These are phyloP conservation scores for Coptotermes formosanus DNA, from an alignment of 1,140 invertebrate species.

Conservation along the genomic window DNA sequence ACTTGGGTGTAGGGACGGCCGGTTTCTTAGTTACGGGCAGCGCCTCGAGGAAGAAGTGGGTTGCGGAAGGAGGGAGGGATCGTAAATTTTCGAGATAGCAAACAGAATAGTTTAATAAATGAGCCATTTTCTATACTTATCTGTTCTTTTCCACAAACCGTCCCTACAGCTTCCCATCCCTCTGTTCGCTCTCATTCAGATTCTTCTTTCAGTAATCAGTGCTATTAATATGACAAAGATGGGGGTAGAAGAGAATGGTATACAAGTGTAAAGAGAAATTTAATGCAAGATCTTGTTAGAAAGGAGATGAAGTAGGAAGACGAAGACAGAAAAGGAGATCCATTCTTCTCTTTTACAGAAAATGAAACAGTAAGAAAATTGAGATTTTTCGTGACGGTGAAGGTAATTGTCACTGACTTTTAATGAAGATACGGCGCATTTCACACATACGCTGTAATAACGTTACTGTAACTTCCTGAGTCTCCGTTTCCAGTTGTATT, in stretches of 20 bases:
- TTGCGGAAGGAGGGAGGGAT: slow-evolving; percentile 22
- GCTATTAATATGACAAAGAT: background rate
- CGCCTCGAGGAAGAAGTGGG: slow-evolving; percentile 24
- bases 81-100: slow-evolving; percentile 31
- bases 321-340: background rate
- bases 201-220: background rate
- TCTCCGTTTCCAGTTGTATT: too few relatives aligned
- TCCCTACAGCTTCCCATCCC: background rate
- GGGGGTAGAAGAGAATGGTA: background rate
- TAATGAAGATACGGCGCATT: background rate
- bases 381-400: slow-evolving; percentile 20
- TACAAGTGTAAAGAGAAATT: background rate
- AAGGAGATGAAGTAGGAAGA: background rate
- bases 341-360: background rate
- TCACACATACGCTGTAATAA: background rate
- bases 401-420: slow-evolving; percentile 25
- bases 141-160: slow-evolving; percentile 20
- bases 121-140: slow-evolving; percentile 33
- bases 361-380: background rate
- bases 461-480: too few relatives aligned
- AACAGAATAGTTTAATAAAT: slow-evolving; percentile 31
- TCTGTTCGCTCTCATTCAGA: background rate
- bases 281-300: background rate
- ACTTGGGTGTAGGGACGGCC: background rate
- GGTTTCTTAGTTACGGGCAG: slow-evolving; percentile 21